Evolutionary conservation across 2,797 vertebrate species (phyloP), one percentile per base, ranked within the genome.

Genomic region (Margarornis squamiger): DNA sequence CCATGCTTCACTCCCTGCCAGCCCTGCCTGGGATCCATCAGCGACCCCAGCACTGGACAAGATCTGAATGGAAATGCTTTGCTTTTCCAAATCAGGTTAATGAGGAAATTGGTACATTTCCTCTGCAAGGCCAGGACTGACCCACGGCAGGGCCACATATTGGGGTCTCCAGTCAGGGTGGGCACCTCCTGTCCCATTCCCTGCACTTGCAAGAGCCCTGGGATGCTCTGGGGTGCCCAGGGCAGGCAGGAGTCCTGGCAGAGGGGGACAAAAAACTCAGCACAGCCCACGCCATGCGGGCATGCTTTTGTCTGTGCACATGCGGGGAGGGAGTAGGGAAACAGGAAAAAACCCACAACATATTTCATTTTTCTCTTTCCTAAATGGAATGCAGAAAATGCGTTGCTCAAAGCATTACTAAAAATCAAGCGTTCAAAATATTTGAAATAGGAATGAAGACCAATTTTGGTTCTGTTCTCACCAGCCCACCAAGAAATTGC

Each of bases 41-140:
- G 88, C 1, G 11, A 78, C 90, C 91, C 57, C 41, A 0, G 68
- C 4, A 4, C 41, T 87, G 65, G 86, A 97, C 91, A 85, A 96
- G 86, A 94, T 78, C 88, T 96, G 80, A 97, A 88, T 91, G 89
- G 95, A 94, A 93, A 78, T 46, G 77, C 39, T 94, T 96, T 94
- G 88, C 83, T 95, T 85, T 46, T 49, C 71, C 80, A 91, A 94
- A 95, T 95, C 90, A 93, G 83, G 89, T 96, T 97, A 96, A 97
- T 78, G 68, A 97, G 95, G 87, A 97, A 96, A 97, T 89, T 68
- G 79, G 73, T 58, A 77, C 74, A 73, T 93, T 94, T 94, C 86
- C 91, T 92, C 67, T 52, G 65, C 59, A 34, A 70, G 58, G 76
- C 45, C 5, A 38, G 67, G 78, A 43, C 65, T 77, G 70, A 71